Base-by-base conservation (phyloP, 2,113 vertebrate genomes). In the Larimichthys crocea region DNA sequence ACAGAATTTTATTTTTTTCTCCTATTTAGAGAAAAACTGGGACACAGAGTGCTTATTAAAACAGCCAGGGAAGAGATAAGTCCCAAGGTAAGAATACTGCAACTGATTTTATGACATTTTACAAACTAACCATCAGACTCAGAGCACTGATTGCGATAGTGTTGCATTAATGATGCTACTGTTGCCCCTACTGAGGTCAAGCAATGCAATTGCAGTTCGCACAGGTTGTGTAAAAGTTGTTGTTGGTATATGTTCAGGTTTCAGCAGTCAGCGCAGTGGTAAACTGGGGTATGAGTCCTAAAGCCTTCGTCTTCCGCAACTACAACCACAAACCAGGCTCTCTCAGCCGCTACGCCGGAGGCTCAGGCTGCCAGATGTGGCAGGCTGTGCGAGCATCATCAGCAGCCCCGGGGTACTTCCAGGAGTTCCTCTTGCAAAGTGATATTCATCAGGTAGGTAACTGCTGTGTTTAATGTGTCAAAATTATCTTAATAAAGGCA, bases 251-350 rank as follows among this genome's bases (percentile, higher is more conserved):
- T 78, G 12, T 3, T 52, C 77, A 95, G 95, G 94, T 95, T 61
- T 95, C 95, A 76, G 95, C 94, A 4, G 94, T 95, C 57, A 95
- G 94, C 49, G 91, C 94, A 0, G 94, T 95, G 76, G 94, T 96
- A 26, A 96, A 95, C 79, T 94, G 94, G 93, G 94, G 95, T 1
- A 91, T 83, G 7, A 94, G 91, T 76, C 94, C 94, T 0, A 95
- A 95, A 80, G 90, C 94, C 24, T 95, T 95, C 22, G 91, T 95
- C 60, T 95, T 95, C 75, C 90, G 94, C 42, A 95, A 94, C 82
- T 95, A 95, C 86, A 94, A 95, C 87, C 94, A 95, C 76, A 89
- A 79, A 59, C 93, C 94, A 1, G 93, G 91, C 19, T 87, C 81
- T 19, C 87, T 95, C 16, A 93, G 93, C 40, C 92, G 93, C 74